Evolutionary conservation across 2,888 invertebrate genomes (phyloP).

Genomic region (Rhagium mordax): DNA sequence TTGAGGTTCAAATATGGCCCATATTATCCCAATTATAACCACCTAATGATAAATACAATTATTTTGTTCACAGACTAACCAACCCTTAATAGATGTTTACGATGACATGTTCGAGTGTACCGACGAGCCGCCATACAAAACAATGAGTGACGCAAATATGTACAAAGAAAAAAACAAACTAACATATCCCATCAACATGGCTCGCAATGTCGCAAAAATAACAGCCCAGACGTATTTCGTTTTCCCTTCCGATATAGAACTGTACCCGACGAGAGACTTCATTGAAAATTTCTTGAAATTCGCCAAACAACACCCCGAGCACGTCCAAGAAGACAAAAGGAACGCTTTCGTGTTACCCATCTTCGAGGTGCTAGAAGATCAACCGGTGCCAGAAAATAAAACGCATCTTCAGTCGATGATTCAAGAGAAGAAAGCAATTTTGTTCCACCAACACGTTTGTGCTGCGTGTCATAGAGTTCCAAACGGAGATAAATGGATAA

Average conservation of each 20-base stretch:
- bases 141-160: conserved; percentile 74
- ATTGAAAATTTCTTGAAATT: conserved; percentile 57
- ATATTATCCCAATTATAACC: too few species aligned
- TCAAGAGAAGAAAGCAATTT: conserved; percentile 54
- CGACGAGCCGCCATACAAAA: conserved; percentile 78
- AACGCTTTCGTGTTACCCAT: conserved; percentile 61
- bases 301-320: conserved; percentile 45
- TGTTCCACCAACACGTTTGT: conserved; percentile 59
- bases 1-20: too few species aligned
- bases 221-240: conserved; percentile 61
- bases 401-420: conserved; percentile 55
- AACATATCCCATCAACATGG: conserved; percentile 63
- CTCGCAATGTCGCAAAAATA: conserved; percentile 61
- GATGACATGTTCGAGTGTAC: conserved; percentile 78
- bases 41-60: too few species aligned
- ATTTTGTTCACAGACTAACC: conserved; percentile 42
- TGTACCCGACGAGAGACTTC: conserved; percentile 60
- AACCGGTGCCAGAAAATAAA: conserved; percentile 58
- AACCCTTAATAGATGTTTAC: conserved; percentile 50
- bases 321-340: conserved; percentile 41
- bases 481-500: conserved; percentile 54
- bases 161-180: conserved; percentile 58
- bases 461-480: conserved; percentile 52
- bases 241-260: conserved; percentile 63
- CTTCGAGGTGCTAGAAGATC: conserved; percentile 56